phyloP scores from a whole-genome alignment of 1,140 invertebrate genomes.

The Drosophila navojoa region DNA sequence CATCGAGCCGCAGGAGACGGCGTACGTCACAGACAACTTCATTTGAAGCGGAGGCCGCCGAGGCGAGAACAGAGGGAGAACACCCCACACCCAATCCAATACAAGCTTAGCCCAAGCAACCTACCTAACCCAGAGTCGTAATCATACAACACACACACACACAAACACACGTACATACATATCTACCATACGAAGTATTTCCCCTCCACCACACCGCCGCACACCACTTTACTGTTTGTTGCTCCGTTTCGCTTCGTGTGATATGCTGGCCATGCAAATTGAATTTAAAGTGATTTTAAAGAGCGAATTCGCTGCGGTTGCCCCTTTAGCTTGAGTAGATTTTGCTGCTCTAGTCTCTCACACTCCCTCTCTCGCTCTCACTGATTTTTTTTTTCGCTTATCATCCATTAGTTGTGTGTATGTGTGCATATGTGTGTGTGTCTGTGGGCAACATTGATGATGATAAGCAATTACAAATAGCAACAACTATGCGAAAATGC shows the following conservation, averaged over 20 bases:
- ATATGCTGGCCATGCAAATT: conserved; percentile 43
- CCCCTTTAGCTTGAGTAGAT: conserved; percentile 15
- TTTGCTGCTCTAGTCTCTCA: background rate
- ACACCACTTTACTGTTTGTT: background rate
- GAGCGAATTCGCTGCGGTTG: conserved; percentile 26
- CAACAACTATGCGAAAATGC: conserved; percentile 35
- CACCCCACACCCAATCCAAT: background rate
- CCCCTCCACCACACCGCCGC: background rate
- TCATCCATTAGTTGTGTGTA: conserved; percentile 21
- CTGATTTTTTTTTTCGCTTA: conserved; percentile 14
- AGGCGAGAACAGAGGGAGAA: too few relatives aligned
- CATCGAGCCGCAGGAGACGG: conserved; percentile 49
- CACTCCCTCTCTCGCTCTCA: background rate
- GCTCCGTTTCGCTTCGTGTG: conserved; percentile 31
- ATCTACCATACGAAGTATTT: background rate
- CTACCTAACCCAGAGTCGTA: too few relatives aligned
- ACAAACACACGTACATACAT: background rate
- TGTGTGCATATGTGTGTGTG: conserved; percentile 11
- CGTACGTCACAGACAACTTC: conserved; percentile 68
- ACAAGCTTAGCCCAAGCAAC: background rate
- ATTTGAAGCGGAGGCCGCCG: conserved; percentile 34
- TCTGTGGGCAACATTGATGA: too few relatives aligned
- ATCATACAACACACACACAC: background rate
- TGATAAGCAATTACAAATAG: conserved; percentile 53
- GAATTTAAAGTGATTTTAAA: conserved; percentile 43